phyloP scores from a whole-genome alignment of 1,140 invertebrate genomes.

The Archivesica marissinica region DNA sequence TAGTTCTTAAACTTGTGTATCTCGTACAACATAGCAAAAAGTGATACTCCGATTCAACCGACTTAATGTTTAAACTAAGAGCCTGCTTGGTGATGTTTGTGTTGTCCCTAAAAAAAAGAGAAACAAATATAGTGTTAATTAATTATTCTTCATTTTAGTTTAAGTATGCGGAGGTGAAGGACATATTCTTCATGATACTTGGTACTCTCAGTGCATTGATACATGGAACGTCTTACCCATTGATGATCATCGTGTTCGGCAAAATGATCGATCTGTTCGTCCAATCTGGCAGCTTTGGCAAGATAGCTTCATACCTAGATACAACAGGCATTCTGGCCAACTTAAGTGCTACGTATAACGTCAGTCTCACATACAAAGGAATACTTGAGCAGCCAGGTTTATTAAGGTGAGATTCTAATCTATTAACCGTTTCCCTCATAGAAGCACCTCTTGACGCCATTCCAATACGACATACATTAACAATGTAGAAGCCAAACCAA shows the following conservation, averaged over 20 bases:
- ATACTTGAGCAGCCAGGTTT: conserved; percentile 60
- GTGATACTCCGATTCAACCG: too few species aligned
- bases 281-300: conserved; percentile 5
- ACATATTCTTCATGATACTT: conserved; percentile 80
- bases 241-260: conserved; percentile 84
- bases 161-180: conserved; percentile 76
- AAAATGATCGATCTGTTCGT: conserved; percentile 82
- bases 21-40: too few species aligned
- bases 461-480: too few species aligned
- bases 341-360: conserved; percentile 12
- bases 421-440: too few species aligned
- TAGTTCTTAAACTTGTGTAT: too few species aligned
- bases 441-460: too few species aligned
- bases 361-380: conserved; percentile 45
- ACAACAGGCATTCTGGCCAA: neutral
- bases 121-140: too few species aligned
- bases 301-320: neutral
- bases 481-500: too few species aligned
- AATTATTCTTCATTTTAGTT: conserved; percentile 81
- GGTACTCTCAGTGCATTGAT: conserved; percentile 74
- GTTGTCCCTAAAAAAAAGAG: too few species aligned
- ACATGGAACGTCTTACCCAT: conserved; percentile 79
- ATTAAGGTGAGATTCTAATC: conserved; percentile 73
- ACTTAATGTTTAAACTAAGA: too few species aligned
- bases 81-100: too few species aligned